These are phyloP conservation scores for Megamerina dolium DNA, from an alignment of 2,888 invertebrate genomes.

Conservation along the genomic window DNA sequence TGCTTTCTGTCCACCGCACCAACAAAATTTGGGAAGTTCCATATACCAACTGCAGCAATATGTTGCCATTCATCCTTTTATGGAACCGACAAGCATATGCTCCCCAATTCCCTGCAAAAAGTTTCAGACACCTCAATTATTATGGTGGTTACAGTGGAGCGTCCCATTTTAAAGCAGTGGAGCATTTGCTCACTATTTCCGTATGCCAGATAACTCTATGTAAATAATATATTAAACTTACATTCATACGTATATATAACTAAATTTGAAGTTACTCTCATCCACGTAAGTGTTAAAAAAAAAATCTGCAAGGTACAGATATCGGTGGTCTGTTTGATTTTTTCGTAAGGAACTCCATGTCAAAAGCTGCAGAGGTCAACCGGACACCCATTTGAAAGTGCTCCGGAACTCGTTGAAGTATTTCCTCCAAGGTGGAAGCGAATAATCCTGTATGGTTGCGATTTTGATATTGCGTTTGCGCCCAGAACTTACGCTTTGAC, in stretches of 20 bases:
- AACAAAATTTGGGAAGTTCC: conserved; percentile 17
- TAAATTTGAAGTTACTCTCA: background rate
- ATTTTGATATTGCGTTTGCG: no score
- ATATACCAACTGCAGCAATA: conserved; percentile 15
- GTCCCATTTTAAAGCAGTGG: conserved; percentile 10
- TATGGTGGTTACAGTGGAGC: conserved; percentile 2
- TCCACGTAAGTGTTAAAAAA: conserved; percentile 7
- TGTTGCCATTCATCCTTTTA: conserved; percentile 9
- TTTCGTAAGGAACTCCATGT: background rate
- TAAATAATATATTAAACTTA: no score
- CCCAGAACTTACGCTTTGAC: no score
- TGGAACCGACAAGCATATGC: conserved; percentile 8
- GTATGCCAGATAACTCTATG: conserved; percentile 7
- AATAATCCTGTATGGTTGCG: no score
- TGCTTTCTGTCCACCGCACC: conserved; percentile 18
- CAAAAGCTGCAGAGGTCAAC: background rate
- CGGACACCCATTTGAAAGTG: no score
- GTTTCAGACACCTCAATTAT: conserved; percentile 8
- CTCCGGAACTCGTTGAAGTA: no score
- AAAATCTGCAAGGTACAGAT: conserved; percentile 2
- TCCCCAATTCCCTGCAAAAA: conserved; percentile 5
- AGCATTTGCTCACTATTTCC: conserved; percentile 4
- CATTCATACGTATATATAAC: background rate
- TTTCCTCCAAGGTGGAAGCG: no score
- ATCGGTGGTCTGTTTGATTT: conserved; percentile 4